Percentiles rank a stretch among this genome's conserved stretches.
Evolutionary conservation across 2,797 vertebrate species (phyloP).

Genomic region (Catharus ustulatus): DNA sequence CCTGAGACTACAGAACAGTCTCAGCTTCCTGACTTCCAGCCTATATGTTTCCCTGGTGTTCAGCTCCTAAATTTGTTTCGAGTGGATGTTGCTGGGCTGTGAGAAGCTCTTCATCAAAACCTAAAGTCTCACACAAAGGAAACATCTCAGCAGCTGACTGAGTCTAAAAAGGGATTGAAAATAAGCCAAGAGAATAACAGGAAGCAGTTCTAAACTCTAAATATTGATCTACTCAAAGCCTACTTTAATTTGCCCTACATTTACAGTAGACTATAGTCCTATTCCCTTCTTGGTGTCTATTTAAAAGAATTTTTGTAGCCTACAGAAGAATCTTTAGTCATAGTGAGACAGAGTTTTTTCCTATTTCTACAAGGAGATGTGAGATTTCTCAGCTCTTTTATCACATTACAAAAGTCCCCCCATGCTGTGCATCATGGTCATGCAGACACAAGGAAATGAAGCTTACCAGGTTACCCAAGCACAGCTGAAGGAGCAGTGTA

Average conservation of each 20-base stretch:
- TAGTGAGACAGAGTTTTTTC: background rate
- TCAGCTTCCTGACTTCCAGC: background rate
- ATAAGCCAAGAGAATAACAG: slow-evolving; percentile 31
- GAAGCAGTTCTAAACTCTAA: slow-evolving; percentile 30
- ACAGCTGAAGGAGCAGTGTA: slow-evolving; percentile 33
- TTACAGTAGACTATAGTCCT: background rate
- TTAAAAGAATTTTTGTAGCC: background rate
- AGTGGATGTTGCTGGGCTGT: background rate
- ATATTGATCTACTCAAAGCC: background rate
- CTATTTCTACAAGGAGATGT: slow-evolving; percentile 15
- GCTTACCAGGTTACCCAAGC: slow-evolving; percentile 46
- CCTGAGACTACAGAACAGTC: background rate
- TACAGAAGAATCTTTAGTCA: background rate
- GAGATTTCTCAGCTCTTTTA: slow-evolving; percentile 29
- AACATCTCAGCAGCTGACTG: slow-evolving; percentile 6
- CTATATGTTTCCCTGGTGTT: background rate
- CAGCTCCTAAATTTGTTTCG: background rate
- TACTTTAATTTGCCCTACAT: background rate
- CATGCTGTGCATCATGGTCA: slow-evolving; percentile 9
- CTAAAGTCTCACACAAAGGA: background rate
- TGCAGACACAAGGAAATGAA: slow-evolving; percentile 36
- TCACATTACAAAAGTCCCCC: background rate
- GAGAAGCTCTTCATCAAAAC: slow-evolving; percentile 15
- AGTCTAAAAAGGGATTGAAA: slow-evolving; percentile 10
- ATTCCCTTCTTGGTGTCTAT: background rate